A percentile compares a stretch with the other conserved stretches of the same genome.
These are phyloP conservation scores for Cochlearius cochlearius DNA, from an alignment of 2,113 vertebrate genomes.

Conservation along the genomic window DNA sequence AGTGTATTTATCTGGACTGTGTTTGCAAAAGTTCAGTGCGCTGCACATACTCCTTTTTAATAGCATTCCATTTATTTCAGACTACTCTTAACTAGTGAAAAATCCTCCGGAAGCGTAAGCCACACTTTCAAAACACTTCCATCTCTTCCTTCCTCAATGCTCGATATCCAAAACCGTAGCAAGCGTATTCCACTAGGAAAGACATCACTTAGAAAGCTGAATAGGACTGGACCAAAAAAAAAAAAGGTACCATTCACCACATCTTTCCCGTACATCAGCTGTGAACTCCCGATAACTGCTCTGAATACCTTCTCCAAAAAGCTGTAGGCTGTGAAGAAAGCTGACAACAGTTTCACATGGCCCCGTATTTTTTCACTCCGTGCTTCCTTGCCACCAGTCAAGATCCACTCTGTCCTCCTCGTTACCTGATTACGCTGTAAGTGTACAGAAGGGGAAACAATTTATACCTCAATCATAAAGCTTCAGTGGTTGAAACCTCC, in stretches of 20 bases:
- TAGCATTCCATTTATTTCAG: background rate
- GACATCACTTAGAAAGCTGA: background rate
- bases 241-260: background rate
- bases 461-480: background rate
- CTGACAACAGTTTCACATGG: accelerated
- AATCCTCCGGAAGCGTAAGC: background rate
- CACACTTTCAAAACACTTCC: background rate
- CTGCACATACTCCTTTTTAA: background rate
- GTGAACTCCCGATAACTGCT: background rate
- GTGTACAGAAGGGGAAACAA: background rate
- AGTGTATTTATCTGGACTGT: background rate
- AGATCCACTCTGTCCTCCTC: background rate
- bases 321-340: background rate
- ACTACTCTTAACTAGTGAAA: background rate
- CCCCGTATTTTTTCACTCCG: background rate
- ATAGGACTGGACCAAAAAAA: background rate
- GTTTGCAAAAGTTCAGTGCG: background rate
- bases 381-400: background rate
- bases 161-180: accelerated
- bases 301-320: background rate
- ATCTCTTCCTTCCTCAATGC: background rate
- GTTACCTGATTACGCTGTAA: background rate
- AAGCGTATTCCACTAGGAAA: background rate
- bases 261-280: background rate
- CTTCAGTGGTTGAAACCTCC: background rate